phyloP scores from a whole-genome alignment of 2,113 vertebrate species.

The Chloroceryle aenea region DNA sequence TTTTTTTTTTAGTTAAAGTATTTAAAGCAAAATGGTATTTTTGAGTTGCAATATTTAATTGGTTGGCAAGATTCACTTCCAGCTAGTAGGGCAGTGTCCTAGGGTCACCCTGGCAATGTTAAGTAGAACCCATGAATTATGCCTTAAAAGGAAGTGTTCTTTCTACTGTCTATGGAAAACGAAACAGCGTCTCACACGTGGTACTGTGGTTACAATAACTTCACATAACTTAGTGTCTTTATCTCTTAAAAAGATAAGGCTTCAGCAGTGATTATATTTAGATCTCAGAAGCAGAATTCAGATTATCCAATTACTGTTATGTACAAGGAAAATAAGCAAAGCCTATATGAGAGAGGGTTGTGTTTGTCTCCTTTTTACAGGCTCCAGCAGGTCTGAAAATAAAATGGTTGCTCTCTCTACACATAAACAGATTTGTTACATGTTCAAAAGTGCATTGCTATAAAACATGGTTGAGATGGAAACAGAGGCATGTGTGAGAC shows the following conservation, averaged over 20 bases:
- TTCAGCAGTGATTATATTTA: background rate
- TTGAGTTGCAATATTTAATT: background rate
- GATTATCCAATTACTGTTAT: background rate
- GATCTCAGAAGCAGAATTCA: background rate
- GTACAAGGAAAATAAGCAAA: background rate
- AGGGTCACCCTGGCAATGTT: background rate
- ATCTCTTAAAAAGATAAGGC: background rate
- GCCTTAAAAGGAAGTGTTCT: background rate
- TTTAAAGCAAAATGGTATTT: background rate
- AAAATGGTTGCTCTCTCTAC: background rate
- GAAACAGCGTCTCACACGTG: background rate
- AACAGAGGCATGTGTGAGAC: background rate
- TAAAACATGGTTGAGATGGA: background rate
- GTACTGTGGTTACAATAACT: background rate
- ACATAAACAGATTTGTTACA: background rate
- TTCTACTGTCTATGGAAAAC: background rate
- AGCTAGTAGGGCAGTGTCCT: background rate
- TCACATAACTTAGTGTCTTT: background rate
- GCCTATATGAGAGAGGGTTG: background rate
- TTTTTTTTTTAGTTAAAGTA: background rate
- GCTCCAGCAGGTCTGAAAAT: background rate
- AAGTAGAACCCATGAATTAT: background rate
- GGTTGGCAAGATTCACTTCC: background rate
- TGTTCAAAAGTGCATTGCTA: background rate
- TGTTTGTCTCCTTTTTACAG: background rate